These are phyloP conservation scores for Chrysemys picta DNA, from an alignment of 2,113 vertebrate genomes.

Conservation along the genomic window DNA sequence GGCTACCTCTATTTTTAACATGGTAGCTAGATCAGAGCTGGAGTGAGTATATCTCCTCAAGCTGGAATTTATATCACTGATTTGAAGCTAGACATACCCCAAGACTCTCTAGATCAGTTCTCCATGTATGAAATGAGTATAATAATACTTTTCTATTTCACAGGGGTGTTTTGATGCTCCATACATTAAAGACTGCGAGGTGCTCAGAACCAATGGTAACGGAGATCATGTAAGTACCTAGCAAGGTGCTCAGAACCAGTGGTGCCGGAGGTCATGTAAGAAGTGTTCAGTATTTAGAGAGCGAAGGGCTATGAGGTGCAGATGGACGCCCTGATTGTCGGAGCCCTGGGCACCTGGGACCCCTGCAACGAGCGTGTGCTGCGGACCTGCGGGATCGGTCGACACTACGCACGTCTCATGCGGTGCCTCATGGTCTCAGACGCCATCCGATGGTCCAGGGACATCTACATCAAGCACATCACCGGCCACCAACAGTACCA, in stretches of 20 bases:
- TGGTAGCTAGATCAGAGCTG: background rate
- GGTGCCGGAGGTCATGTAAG: background rate
- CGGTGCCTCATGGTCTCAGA: too few relatives aligned
- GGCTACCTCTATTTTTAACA: background rate
- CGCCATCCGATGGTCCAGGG: too few relatives aligned
- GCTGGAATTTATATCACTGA: background rate
- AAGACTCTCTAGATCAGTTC: background rate
- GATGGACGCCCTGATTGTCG: too few relatives aligned
- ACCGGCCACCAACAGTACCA: too few relatives aligned
- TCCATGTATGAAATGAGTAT: background rate
- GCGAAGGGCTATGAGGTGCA: too few relatives aligned
- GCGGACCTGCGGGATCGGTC: too few relatives aligned
- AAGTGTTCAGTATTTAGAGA: background rate
- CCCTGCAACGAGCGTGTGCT: too few relatives aligned
- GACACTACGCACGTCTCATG: too few relatives aligned
- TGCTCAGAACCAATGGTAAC: background rate
- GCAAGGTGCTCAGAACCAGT: background rate
- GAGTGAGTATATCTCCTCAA: background rate
- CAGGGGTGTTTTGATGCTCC: background rate
- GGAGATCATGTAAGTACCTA: accelerated
- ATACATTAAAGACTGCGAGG: background rate
- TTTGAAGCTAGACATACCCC: background rate
- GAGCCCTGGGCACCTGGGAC: too few relatives aligned
- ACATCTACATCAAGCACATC: too few relatives aligned
- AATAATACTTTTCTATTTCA: background rate